Base-by-base conservation (phyloP, 2,888 invertebrate genomes). In the Hirtodrosophila alboralis region DNA sequence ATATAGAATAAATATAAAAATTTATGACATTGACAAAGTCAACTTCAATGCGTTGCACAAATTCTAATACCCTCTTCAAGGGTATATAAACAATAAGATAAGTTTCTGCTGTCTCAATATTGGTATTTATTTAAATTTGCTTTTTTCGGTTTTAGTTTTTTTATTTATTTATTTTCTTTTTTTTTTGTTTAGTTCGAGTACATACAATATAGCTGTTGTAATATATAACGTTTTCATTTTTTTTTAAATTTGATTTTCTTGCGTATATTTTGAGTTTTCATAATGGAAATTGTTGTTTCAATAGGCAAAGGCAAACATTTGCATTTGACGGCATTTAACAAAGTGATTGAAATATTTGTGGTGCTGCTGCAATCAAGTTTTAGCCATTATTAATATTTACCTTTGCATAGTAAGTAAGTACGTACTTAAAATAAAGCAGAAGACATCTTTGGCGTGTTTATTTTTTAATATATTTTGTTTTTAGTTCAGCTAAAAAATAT, bases 361-460 rank as follows among this genome's bases (percentile, higher is more conserved):
- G 48, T 38, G 31, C 37, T 38, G 31, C 37, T 58, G 43, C 21
- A 56, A 40, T 30, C 37, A 12, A 48, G 13, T 37, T 33, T 23
- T 49, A 45, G 63, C 56, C 52, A 45, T 40, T 34, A 27, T 36
- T 28, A 26, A 33, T 40, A 8, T 44, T 49, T 18, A 58, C 63
- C 63, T 51, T 58, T 68, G 68, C 59, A 33, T 58, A 49, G n/a
- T n/a, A 4, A 18, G 37, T 56, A 52, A 43, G 47, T 57, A 63
- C 41, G 48, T 71, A 80, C 78, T 80, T 84, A 69, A 81, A 81
- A 81, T 70, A 67, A 84, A 83, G 83, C 83, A 83, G 85, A 84
- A 84, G 83, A 84, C 83, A 81, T 84, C 79, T 81, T 76, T 81
- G 83, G 71, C 79, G 75, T 72, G 72, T 81, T 73, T 52, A 4